phyloP scores from a whole-genome alignment of 2,113 vertebrate genomes.

The Piprites chloris region DNA sequence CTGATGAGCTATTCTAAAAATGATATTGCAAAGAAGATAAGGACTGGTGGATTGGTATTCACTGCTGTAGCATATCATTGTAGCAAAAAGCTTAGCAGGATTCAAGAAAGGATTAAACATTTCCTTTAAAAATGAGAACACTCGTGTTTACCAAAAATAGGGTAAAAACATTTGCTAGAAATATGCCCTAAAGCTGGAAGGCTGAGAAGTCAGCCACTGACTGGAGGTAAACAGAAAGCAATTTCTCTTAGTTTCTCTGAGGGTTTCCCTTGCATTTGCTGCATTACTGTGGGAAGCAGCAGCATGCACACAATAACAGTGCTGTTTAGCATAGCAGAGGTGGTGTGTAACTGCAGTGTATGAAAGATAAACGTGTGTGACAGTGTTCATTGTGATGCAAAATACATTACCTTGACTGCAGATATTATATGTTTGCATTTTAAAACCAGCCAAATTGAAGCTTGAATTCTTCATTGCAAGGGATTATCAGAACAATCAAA shows the following conservation, averaged over 20 bases:
- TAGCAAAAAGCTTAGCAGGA: constrained; percentile 25
- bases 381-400: not conserved
- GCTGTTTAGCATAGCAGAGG: not conserved
- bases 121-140: constrained; percentile 34
- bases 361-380: not conserved
- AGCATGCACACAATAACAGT: not conserved
- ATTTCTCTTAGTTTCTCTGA: not conserved
- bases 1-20: not conserved
- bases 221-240: not conserved
- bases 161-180: not conserved
- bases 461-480: not conserved
- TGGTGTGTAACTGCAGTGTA: not conserved
- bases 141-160: not conserved
- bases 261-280: not conserved
- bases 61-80: not conserved
- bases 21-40: not conserved
- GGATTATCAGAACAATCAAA: constrained; percentile 1
- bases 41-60: not conserved
- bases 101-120: constrained; percentile 12
- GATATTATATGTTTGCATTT: not conserved
- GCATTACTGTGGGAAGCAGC: not conserved
- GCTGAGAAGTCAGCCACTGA: not conserved
- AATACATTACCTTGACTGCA: not conserved
- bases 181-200: not conserved
- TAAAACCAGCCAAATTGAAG: not conserved